Percentiles rank a stretch among this genome's conserved stretches.
These are phyloP conservation scores for Zygogramma bicolorata DNA, from an alignment of 2,888 invertebrate genomes.

Conservation along the genomic window DNA sequence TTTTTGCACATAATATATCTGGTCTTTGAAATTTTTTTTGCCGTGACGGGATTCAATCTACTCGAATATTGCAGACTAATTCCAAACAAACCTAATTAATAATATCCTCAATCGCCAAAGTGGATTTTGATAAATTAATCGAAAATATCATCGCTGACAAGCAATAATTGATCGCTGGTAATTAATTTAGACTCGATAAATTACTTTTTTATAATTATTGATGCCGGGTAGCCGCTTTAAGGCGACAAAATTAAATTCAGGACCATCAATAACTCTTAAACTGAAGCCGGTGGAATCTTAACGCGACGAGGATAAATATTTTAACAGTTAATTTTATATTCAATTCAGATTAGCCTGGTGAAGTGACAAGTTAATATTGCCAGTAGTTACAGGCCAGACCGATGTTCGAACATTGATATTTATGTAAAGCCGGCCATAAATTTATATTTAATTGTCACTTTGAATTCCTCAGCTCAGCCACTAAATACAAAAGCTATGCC, in stretches of 20 bases:
- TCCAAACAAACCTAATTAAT: too few species aligned
- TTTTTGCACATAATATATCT: too few species aligned
- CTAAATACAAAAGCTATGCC: conserved; percentile 30
- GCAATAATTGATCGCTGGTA: conserved; percentile 25
- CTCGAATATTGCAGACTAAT: too few species aligned
- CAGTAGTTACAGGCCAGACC: conserved; percentile 54
- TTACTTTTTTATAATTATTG: conserved; percentile 47
- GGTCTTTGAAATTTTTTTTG: too few species aligned
- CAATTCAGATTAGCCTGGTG: conserved; percentile 57
- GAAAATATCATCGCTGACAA: conserved; percentile 20
- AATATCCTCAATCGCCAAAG: too few species aligned
- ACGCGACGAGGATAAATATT: conserved; percentile 60
- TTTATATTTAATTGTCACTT: conserved; percentile 60
- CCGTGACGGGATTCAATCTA: too few species aligned
- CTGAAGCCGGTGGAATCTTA: conserved; percentile 56
- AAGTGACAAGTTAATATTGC: conserved; percentile 61
- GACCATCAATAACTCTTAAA: conserved; percentile 52
- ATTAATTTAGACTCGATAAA: conserved; percentile 50
- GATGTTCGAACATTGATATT: conserved; percentile 59
- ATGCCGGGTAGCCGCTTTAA: conserved; percentile 45
- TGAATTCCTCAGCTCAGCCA: conserved; percentile 37
- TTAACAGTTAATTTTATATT: conserved; percentile 61
- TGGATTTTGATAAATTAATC: conserved; percentile 23
- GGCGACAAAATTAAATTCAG: conserved; percentile 56
- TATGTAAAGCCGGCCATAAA: conserved; percentile 59